phyloP scores from a whole-genome alignment of 2,888 invertebrate genomes.

The Ornithoptera priamus region DNA sequence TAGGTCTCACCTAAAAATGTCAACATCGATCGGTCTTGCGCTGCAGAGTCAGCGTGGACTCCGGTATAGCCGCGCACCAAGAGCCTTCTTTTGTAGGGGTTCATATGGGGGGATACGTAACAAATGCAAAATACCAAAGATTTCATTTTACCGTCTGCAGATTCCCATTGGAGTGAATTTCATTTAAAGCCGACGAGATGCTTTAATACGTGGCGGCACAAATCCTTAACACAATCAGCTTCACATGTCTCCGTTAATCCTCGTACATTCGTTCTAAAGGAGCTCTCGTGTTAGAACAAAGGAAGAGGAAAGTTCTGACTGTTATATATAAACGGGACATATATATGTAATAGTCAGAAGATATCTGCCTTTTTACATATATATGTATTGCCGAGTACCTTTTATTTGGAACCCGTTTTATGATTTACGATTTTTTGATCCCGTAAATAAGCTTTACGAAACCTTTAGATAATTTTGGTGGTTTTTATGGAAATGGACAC shows the following conservation, averaged over 20 bases:
- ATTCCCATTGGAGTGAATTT: neutral
- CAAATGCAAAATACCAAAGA: neutral
- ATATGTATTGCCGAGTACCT: neutral
- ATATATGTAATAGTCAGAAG: no score
- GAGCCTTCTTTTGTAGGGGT: no score
- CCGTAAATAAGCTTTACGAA: neutral
- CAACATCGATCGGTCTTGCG: no score
- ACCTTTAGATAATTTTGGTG: neutral
- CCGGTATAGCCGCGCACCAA: no score
- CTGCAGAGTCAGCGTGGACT: no score
- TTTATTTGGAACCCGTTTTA: neutral
- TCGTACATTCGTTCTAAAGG: neutral
- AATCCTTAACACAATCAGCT: slow-evolving; percentile 7
- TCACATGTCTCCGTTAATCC: slow-evolving; percentile 15
- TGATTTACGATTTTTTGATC: neutral
- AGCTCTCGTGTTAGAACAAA: neutral
- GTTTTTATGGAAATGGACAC: neutral
- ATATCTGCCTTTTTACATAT: neutral
- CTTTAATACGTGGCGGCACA: neutral
- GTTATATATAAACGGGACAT: neutral
- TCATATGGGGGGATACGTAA: neutral
- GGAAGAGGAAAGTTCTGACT: neutral
- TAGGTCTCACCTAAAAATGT: no score
- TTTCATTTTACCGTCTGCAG: neutral
- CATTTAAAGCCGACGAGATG: neutral